Conservation (phyloP, 2,888 invertebrate species). For the Nymphalis urticae region DNA sequence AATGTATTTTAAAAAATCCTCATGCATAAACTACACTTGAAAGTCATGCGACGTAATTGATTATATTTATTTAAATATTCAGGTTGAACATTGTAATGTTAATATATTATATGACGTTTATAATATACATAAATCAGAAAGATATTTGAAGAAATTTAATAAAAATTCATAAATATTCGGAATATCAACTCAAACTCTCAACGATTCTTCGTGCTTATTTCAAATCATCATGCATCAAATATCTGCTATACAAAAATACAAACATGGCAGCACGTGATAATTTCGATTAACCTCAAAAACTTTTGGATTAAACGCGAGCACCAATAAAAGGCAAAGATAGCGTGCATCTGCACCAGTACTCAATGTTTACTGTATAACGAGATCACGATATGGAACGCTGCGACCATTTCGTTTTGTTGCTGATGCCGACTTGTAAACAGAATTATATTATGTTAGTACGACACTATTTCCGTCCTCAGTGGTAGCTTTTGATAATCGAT, state of each 20-base stretch:
- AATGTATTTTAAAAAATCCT: no score
- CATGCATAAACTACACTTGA: no score
- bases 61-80: no score
- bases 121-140: no score
- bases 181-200: not conserved
- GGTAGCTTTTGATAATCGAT: no score
- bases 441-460: not conserved
- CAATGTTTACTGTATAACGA: constrained; percentile 5
- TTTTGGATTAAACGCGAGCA: not conserved
- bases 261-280: not conserved
- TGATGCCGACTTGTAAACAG: not conserved
- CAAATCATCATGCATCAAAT: not conserved
- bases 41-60: no score
- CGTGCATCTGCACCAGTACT: constrained; percentile 10
- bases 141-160: no score
- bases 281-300: constrained; percentile 16
- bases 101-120: no score
- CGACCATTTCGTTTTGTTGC: constrained; percentile 9
- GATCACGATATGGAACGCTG: constrained; percentile 11
- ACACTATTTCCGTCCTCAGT: no score
- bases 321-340: constrained; percentile 11
- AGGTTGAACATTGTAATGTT: no score
- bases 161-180: no score
- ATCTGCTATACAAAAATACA: constrained; percentile 8
- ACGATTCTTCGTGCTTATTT: not conserved